A percentile compares a stretch with the other conserved stretches of the same genome.
Evolutionary conservation across 2,113 vertebrate species (phyloP).

Genomic region (Rhineura floridana): DNA sequence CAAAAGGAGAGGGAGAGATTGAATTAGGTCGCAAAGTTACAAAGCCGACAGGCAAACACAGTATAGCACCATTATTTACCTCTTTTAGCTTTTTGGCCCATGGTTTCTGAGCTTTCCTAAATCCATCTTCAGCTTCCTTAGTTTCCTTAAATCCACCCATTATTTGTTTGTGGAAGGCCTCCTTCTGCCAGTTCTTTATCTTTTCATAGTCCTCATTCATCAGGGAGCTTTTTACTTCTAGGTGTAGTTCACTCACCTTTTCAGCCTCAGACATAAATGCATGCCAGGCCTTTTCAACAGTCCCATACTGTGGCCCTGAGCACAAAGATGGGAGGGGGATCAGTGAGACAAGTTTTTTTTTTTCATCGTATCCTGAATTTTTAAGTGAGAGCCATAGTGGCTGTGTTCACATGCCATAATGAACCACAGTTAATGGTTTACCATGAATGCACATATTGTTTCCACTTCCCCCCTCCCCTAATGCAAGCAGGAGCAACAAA

Average conservation of each 20-base stretch:
- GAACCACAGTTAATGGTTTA: background rate
- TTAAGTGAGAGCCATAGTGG: background rate
- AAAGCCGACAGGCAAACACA: background rate
- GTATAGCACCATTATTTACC: slow-evolving; percentile 72
- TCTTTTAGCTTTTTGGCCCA: slow-evolving; percentile 99
- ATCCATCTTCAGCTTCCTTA: slow-evolving; percentile 95
- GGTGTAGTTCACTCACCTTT: slow-evolving; percentile 95
- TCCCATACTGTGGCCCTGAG: slow-evolving; percentile 95
- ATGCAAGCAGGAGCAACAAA: too few relatives aligned
- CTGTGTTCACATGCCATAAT: background rate
- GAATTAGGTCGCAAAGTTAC: background rate
- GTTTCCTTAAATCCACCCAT: slow-evolving; percentile 98
- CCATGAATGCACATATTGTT: too few relatives aligned
- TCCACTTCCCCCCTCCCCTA: too few relatives aligned
- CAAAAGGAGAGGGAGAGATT: background rate
- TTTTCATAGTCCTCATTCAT: slow-evolving; percentile 98
- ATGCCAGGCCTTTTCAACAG: slow-evolving; percentile 92
- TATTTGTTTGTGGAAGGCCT: slow-evolving; percentile 98
- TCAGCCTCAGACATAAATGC: slow-evolving; percentile 94
- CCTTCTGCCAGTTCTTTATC: slow-evolving; percentile 98
- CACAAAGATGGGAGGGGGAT: slow-evolving; percentile 54
- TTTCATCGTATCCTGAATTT: background rate
- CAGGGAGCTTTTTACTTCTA: slow-evolving; percentile 90
- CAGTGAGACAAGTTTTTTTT: background rate
- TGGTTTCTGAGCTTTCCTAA: slow-evolving; percentile 98